A percentile compares a stretch with the other conserved stretches of the same genome.
Conservation (phyloP, 2,797 vertebrate species). For the Melanogrammus aeglefinus region DNA sequence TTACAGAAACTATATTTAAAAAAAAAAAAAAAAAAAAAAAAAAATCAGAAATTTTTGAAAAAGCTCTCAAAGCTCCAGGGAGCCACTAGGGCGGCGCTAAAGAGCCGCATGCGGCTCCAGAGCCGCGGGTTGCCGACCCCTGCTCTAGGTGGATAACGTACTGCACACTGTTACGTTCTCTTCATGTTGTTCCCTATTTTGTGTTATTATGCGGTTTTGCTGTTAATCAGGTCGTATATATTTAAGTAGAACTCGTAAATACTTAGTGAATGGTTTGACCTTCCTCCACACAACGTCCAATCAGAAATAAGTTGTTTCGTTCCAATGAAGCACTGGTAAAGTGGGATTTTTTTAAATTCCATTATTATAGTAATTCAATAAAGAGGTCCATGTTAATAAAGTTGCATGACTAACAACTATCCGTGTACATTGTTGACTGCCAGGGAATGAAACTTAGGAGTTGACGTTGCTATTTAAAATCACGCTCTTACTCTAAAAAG, state of each 20-base stretch:
- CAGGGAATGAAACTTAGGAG: not conserved
- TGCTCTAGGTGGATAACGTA: too few species aligned
- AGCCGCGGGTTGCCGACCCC: too few species aligned
- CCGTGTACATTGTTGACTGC: not conserved
- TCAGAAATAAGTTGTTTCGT: not conserved
- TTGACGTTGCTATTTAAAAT: not conserved
- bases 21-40: too few species aligned
- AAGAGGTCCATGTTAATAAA: not conserved
- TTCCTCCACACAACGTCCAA: not conserved
- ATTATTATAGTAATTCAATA: too few species aligned
- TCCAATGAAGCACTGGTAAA: not conserved
- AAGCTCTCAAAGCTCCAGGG: too few species aligned
- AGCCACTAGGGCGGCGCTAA: too few species aligned
- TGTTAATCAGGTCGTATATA: not conserved
- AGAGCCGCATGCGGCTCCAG: too few species aligned
- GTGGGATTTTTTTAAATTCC: not conserved
- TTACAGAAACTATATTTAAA: too few species aligned
- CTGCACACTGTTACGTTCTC: too few species aligned
- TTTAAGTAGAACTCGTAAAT: not conserved
- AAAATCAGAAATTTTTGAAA: too few species aligned
- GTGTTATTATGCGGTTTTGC: not conserved
- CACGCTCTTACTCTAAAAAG: not conserved
- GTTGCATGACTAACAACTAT: not conserved
- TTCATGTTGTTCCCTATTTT: not conserved
- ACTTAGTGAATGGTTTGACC: not conserved